phyloP scores from a whole-genome alignment of 2,797 vertebrate species.

The Poeciliopsis paucimaculata region DNA sequence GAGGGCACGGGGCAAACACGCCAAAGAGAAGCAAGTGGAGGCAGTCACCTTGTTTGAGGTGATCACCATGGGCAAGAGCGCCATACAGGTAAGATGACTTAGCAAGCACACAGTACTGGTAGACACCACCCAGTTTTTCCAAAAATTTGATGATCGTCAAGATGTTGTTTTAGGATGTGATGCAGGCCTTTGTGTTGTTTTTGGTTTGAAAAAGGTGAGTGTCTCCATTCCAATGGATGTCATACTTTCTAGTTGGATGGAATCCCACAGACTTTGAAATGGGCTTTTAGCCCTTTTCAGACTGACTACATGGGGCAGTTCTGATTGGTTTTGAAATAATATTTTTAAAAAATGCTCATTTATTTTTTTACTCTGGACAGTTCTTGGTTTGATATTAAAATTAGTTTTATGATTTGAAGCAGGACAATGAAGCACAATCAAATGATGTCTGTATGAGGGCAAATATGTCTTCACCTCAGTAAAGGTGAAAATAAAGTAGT shows the following conservation, averaged over 20 bases:
- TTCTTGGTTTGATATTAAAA: background rate
- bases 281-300: background rate
- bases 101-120: too few relatives aligned
- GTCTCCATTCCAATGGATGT: background rate
- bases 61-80: constrained; percentile 88
- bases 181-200: background rate
- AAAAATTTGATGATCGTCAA: background rate
- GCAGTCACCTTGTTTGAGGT: constrained; percentile 92
- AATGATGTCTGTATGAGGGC: background rate
- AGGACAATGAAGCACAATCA: background rate
- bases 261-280: background rate
- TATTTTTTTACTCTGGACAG: background rate
- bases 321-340: background rate
- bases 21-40: constrained; percentile 79
- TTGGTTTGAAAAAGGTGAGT: background rate
- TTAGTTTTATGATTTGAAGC: background rate
- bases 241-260: background rate
- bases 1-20: constrained; percentile 25
- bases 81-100: constrained; percentile 85
- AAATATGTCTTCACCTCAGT: background rate
- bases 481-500: background rate
- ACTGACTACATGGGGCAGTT: background rate
- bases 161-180: background rate
- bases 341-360: background rate
- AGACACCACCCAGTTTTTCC: background rate